These are phyloP conservation scores for Corydoras sp. DNA, from an alignment of 2,113 vertebrate genomes.

Conservation along the genomic window DNA sequence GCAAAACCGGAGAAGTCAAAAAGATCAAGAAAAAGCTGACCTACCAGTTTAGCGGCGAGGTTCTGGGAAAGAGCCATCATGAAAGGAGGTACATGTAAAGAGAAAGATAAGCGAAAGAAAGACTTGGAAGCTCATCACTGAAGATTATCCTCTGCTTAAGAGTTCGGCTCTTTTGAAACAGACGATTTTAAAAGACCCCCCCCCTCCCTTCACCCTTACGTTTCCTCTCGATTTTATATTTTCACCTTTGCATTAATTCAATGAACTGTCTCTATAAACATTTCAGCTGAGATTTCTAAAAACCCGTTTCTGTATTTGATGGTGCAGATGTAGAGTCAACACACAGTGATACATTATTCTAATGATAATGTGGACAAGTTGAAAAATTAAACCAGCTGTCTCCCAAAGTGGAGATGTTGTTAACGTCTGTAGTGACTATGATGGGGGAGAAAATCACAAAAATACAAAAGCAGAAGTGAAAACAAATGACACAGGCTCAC, in stretches of 20 bases:
- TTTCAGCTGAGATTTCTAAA: not conserved
- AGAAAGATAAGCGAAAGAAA: not conserved
- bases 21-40: slow-evolving; percentile 99
- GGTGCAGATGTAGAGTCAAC: not conserved
- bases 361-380: not conserved
- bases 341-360: not conserved
- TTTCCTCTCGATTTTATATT: slow-evolving; percentile 26
- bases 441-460: slow-evolving; percentile 30
- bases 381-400: slow-evolving; percentile 3
- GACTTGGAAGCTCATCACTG: not conserved
- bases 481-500: slow-evolving; percentile 49
- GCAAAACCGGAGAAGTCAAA: slow-evolving; percentile 96
- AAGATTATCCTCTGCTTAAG: slow-evolving; percentile 4
- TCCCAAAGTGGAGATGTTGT: slow-evolving; percentile 20
- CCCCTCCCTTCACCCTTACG: not conserved
- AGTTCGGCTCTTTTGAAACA: slow-evolving; percentile 26
- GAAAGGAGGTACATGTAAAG: slow-evolving; percentile 81
- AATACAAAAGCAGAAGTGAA: slow-evolving; percentile 53
- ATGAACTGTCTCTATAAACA: slow-evolving; percentile 18
- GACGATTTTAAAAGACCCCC: slow-evolving; percentile 2
- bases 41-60: slow-evolving; percentile 97
- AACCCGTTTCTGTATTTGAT: not conserved
- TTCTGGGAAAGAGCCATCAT: slow-evolving; percentile 77
- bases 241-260: slow-evolving; percentile 42
- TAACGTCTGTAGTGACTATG: slow-evolving; percentile 24